Percentiles rank a stretch among this genome's conserved stretches.
These are phyloP conservation scores for Mimachlamys varia DNA, from an alignment of 2,888 invertebrate species.

Conservation along the genomic window DNA sequence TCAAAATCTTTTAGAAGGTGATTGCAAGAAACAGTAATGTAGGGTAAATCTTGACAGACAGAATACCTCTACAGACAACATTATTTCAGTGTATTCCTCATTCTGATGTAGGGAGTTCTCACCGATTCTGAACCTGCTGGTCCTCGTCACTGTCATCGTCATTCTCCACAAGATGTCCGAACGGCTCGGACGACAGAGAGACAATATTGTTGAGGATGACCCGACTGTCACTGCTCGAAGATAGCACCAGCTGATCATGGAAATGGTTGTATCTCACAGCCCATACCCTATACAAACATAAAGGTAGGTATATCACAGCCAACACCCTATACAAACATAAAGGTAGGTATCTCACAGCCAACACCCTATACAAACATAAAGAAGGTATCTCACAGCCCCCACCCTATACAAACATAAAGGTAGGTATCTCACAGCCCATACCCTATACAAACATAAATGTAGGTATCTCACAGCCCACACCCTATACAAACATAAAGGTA, in stretches of 20 bases:
- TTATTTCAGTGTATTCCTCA: not conserved
- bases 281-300: constrained; percentile 88
- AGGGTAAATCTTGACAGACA: not conserved
- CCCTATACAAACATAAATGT: too few species aligned
- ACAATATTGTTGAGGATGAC: constrained; percentile 94
- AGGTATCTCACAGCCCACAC: too few species aligned
- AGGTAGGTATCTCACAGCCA: too few species aligned
- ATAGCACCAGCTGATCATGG: constrained; percentile 96
- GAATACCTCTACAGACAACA: not conserved
- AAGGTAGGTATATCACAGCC: too few species aligned
- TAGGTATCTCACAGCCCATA: too few species aligned
- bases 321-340: too few species aligned
- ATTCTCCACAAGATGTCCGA: constrained; percentile 83
- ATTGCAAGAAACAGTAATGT: too few species aligned
- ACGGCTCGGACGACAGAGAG: constrained; percentile 92
- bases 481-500: too few species aligned
- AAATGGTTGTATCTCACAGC: constrained; percentile 96
- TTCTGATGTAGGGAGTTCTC: not conserved
- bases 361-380: too few species aligned
- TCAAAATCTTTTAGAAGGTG: too few species aligned
- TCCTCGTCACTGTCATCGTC: constrained; percentile 79
- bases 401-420: too few species aligned
- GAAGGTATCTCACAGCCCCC: too few species aligned
- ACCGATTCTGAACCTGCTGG: constrained; percentile 71
- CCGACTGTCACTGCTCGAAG: constrained; percentile 96